Conservation (phyloP, 2,888 invertebrate species). For the Orthosia gothica region DNA sequence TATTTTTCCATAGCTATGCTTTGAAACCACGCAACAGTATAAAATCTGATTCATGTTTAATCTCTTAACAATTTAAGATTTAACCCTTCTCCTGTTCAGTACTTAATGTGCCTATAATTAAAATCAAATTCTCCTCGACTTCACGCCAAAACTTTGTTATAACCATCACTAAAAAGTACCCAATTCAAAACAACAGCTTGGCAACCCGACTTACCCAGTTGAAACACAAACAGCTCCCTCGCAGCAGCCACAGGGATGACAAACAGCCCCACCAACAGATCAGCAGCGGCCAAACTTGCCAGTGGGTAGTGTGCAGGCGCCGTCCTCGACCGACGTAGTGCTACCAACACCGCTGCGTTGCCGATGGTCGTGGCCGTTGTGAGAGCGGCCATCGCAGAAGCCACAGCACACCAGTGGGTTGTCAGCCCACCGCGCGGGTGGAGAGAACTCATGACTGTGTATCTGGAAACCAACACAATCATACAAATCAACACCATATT, state of each 20-base stretch:
- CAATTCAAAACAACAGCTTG: too few relatives aligned
- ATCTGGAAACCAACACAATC: conserved; percentile 31
- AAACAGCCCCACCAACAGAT: conserved; percentile 91
- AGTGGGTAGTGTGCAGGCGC: conserved; percentile 93
- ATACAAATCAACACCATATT: too few relatives aligned
- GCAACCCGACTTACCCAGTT: conserved; percentile 32
- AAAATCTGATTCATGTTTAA: too few relatives aligned
- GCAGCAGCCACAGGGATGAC: conserved; percentile 92
- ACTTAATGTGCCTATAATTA: too few relatives aligned
- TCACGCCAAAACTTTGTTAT: too few relatives aligned
- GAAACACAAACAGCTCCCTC: conserved; percentile 90
- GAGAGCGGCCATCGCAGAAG: conserved; percentile 75
- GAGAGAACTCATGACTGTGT: conserved; percentile 60
- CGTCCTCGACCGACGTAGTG: conserved; percentile 76
- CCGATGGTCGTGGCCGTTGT: conserved; percentile 77
- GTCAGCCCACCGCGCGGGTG: conserved; percentile 75
- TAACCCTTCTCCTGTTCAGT: too few relatives aligned
- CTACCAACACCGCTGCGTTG: conserved; percentile 81
- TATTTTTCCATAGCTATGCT: too few relatives aligned
- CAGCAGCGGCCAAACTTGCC: conserved; percentile 93
- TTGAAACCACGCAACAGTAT: too few relatives aligned
- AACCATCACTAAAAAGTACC: too few relatives aligned
- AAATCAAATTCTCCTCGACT: too few relatives aligned
- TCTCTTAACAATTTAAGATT: too few relatives aligned
- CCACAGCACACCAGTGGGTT: conserved; percentile 71